Percentiles rank a stretch among this genome's conserved stretches.
These are phyloP conservation scores for Hyposoter dolosus DNA, from an alignment of 2,888 invertebrate genomes.

Conservation along the genomic window DNA sequence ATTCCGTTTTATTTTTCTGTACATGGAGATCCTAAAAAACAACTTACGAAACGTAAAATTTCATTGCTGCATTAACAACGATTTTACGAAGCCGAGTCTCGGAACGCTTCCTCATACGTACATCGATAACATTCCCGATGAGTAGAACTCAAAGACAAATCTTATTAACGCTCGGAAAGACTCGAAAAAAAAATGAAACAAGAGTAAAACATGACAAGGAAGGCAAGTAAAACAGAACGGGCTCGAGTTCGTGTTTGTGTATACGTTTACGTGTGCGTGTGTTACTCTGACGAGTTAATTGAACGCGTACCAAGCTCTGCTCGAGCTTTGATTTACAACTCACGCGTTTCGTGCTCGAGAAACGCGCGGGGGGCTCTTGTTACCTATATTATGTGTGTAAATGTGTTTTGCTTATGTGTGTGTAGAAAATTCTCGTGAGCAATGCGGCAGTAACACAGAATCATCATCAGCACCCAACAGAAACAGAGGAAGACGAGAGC, in stretches of 20 bases:
- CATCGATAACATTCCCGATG: slow-evolving; percentile 27
- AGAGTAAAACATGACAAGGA: slow-evolving; percentile 43
- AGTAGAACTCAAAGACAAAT: slow-evolving; percentile 62
- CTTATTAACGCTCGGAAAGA: slow-evolving; percentile 60
- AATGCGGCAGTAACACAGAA: slow-evolving; percentile 66
- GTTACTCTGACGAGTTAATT: slow-evolving; percentile 73
- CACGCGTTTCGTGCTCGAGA: slow-evolving; percentile 61
- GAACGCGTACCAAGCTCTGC: slow-evolving; percentile 71
- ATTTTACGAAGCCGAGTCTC: slow-evolving; percentile 26
- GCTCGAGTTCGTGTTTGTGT: slow-evolving; percentile 9
- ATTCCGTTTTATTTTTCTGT: background rate
- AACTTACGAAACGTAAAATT: background rate
- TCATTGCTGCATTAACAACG: slow-evolving; percentile 3
- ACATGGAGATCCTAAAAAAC: background rate
- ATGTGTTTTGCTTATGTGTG: slow-evolving; percentile 19
- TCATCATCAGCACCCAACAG: slow-evolving; percentile 64
- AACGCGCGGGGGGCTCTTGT: slow-evolving; percentile 56
- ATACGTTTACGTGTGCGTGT: slow-evolving; percentile 44
- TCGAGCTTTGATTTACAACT: slow-evolving; percentile 72
- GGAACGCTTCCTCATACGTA: slow-evolving; percentile 11
- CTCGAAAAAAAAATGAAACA: slow-evolving; percentile 28
- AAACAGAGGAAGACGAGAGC: slow-evolving; percentile 53
- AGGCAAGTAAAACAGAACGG: slow-evolving; percentile 43
- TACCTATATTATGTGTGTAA: slow-evolving; percentile 43
- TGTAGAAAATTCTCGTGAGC: slow-evolving; percentile 53